Evolutionary conservation across 1,140 invertebrate species (phyloP), one percentile per base, ranked within the genome.

Genomic region (Drosophila lacertosa): DNA sequence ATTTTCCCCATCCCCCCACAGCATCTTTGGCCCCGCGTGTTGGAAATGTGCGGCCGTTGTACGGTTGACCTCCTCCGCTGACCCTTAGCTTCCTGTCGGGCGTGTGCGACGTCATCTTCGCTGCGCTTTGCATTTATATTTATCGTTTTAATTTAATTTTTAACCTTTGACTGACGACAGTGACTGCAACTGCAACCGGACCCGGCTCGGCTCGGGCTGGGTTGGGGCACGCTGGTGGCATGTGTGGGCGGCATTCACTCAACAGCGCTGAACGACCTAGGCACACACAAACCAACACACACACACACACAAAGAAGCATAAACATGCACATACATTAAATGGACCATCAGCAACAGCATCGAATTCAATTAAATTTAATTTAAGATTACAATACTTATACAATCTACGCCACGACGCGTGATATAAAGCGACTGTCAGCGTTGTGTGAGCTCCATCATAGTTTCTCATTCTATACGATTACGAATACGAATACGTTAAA

Each of bases 301-400:
- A 40, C 39, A 22, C 22, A 70, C 20, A 53, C 50, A 60, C 32
- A 55, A n/a, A n/a, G n/a, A n/a, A n/a, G n/a, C 42, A 57, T 37
- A 29, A 29, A 29, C 42, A 57, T 37, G 39, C 32, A 22, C 32
- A 76, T 33, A 48, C 59, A 57, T 58, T 42, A 55, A 73, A 42
- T 32, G 29, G 47, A 69, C 53, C 55, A 58, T 50, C 62, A 71
- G 11, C 51, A 32, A 65, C 74, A 88, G 71, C 77, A 84, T 84
- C 82, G 82, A 75, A 89, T 90, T 90, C 89, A 90, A 90, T 90
- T 90, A 89, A 90, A 89, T 90, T 90, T 90, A 90, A 90, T 90
- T 90, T 89, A 86, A 90, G 89, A 86, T 86, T 82, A 78, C 76
- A 90, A 73, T 90, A 68, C 70, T 70, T 59, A 78, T 74, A 47